These are phyloP conservation scores for Oxyteleia sp. DNA, from an alignment of 2,888 invertebrate genomes.

Conservation along the genomic window DNA sequence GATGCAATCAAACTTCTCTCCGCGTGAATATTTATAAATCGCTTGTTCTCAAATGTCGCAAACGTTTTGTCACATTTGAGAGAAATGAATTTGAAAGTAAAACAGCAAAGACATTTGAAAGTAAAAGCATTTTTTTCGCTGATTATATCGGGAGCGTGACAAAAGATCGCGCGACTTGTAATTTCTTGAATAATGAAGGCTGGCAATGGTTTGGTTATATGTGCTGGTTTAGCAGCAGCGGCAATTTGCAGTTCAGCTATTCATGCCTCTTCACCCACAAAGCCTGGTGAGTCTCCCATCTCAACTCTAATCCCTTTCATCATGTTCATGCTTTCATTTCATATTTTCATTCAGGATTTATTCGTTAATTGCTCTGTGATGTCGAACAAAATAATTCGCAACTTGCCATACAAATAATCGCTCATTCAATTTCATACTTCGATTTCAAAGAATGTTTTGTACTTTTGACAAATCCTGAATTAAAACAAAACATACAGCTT, in stretches of 20 bases:
- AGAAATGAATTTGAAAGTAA: too few relatives aligned
- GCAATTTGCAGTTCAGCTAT: constrained; percentile 86
- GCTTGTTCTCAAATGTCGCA: too few relatives aligned
- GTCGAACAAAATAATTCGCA: not conserved
- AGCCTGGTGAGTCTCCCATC: constrained; percentile 86
- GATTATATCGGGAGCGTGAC: not conserved
- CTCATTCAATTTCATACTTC: not conserved
- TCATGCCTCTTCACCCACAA: constrained; percentile 87
- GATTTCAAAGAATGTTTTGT: constrained; percentile 9
- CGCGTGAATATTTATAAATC: too few relatives aligned
- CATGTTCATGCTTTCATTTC: constrained; percentile 51
- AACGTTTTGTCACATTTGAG: too few relatives aligned
- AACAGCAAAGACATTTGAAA: too few relatives aligned
- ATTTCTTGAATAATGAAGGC: constrained; percentile 69
- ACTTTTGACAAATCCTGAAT: constrained; percentile 16
- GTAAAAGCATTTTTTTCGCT: constrained; percentile 1
- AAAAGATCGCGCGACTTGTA: not conserved
- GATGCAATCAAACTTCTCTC: too few relatives aligned
- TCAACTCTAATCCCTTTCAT: constrained; percentile 75
- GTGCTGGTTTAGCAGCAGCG: constrained; percentile 86
- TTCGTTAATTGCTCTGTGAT: not conserved
- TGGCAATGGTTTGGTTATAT: constrained; percentile 85
- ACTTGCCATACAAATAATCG: too few relatives aligned
- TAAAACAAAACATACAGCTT: constrained; percentile 10
- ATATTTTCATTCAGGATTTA: constrained; percentile 29